Base-by-base conservation (phyloP, 2,113 vertebrate genomes). In the Barnardius zonarius region DNA sequence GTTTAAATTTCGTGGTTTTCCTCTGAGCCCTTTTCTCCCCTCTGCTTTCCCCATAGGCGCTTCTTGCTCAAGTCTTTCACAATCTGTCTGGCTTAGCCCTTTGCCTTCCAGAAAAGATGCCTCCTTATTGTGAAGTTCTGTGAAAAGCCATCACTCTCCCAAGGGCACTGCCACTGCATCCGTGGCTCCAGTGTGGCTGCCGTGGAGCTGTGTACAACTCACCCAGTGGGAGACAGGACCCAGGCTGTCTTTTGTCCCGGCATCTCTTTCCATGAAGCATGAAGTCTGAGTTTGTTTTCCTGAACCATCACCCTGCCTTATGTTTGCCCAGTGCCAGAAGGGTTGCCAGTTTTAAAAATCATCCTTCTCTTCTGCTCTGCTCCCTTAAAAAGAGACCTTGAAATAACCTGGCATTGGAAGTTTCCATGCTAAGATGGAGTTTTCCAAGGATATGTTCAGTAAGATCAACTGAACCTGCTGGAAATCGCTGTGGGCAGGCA, bases 1-100 rank as follows among this genome's bases (percentile, higher is more conserved):
- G 35, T 82, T 95, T 93, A 76, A 93, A 88, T 90, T 93, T 52
- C 0, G 5, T 64, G 68, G 57, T 57, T 96, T 96, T 84, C 69
- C 80, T 94, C 61, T 46, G 76, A 81, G 88, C 55, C 48, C 13
- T 11, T 93, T 95, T 92, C 86, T 63, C 78, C n/a, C 8, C n/a
- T 90, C 72, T 75, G 17, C 67, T 93, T 94, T 89, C 76, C 77
- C 48, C 89, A 62, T 22, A n/a, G 3, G 3, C 17, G 20, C 17
- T 93, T 88, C 83, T 93, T 90, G 55, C 67, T 69, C 66, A 90
- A 35, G n/a, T 90, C 79, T 93, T 96, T 92, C 88, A 68, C 83
- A 96, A 90, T 72, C 52, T 8, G 37, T 68, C 88, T 94, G 92
- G 52, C 86, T 62, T 63, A 70, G 85, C 43, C 64, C 39, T 88